Conservation (phyloP, 2,797 vertebrate genomes). For the Micromesistius poutassou region DNA sequence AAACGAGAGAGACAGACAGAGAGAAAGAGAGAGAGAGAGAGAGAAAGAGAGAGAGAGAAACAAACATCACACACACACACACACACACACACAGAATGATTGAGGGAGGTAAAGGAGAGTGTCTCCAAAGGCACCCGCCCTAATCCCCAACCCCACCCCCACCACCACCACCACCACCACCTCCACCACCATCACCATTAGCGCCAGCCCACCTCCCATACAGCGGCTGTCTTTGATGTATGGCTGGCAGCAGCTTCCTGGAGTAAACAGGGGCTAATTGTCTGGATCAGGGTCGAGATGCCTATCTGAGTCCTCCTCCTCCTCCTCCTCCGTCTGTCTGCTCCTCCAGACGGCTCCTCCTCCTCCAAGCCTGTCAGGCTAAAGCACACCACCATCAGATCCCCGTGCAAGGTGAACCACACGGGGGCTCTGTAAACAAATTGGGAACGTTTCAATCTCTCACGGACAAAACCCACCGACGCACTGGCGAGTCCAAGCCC, state of each 20-base stretch:
- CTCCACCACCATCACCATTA: constrained; percentile 26
- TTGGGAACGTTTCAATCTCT: too few species aligned
- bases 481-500: neutral
- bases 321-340: constrained; percentile 63
- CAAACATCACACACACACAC: neutral
- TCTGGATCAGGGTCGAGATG: constrained; percentile 80
- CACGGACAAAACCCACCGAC: neutral
- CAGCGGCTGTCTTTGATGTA: constrained; percentile 74
- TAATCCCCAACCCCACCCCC: neutral
- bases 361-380: too few species aligned
- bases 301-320: constrained; percentile 73
- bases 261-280: constrained; percentile 90
- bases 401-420: too few species aligned
- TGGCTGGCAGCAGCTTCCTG: constrained; percentile 67
- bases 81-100: neutral
- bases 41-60: constrained; percentile 12
- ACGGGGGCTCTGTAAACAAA: too few species aligned
- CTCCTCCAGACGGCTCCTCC: neutral
- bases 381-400: too few species aligned
- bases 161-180: neutral
- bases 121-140: constrained; percentile 61
- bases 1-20: neutral
- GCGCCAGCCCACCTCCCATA: constrained; percentile 36
- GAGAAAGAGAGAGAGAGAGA: neutral
- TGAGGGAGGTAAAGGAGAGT: constrained; percentile 8